phyloP scores from a whole-genome alignment of 1,140 invertebrate genomes.

The Globodera ellingtonae region DNA sequence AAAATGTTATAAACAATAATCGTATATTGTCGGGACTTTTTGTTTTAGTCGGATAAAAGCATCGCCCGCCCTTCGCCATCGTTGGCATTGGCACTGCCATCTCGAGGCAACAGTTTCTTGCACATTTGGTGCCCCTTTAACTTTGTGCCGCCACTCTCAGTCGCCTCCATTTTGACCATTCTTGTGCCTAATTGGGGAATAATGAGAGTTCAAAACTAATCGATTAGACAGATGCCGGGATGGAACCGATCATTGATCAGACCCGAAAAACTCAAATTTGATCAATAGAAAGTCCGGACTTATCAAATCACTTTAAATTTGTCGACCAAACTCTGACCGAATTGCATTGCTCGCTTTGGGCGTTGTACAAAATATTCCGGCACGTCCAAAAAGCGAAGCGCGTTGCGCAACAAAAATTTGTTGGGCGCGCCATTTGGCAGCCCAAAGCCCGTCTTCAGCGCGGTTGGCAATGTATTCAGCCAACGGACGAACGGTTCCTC shows the following conservation, averaged over 20 bases:
- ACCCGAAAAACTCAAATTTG: no score
- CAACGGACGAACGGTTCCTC: constrained; percentile 81
- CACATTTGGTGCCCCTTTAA: constrained; percentile 75
- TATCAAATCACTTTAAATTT: no score
- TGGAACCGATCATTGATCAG: no score
- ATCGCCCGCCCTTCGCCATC: no score
- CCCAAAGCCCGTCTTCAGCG: constrained; percentile 74
- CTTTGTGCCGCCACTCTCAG: constrained; percentile 71
- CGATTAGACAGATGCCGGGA: no score
- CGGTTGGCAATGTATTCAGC: constrained; percentile 74
- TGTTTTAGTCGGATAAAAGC: no score
- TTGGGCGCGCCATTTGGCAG: constrained; percentile 81
- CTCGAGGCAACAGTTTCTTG: constrained; percentile 14
- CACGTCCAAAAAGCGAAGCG: constrained; percentile 64
- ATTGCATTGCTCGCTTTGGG: constrained; percentile 91
- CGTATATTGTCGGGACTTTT: no score
- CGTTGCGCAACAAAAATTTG: constrained; percentile 84
- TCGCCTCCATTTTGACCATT: constrained; percentile 80
- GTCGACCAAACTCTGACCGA: constrained; percentile 69
- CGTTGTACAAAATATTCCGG: constrained; percentile 73
- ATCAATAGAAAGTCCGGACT: no score
- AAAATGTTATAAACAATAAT: no score
- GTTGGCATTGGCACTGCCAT: no score
- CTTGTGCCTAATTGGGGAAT: constrained; percentile 72
- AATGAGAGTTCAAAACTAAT: not conserved